Evolutionary conservation across 1,140 invertebrate species (phyloP).

Genomic region (Drosophila melanica): DNA sequence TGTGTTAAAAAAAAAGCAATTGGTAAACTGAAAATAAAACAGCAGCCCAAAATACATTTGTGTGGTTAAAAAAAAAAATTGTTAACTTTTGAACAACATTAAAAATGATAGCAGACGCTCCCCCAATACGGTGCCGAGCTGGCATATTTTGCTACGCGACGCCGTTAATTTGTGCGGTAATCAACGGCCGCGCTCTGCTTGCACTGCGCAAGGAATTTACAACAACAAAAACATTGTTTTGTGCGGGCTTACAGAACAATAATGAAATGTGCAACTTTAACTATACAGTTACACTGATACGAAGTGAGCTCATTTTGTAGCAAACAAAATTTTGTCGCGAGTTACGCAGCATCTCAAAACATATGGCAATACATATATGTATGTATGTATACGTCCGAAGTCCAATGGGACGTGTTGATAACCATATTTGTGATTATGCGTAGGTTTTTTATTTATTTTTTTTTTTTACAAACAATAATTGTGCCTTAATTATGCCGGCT

Average conservation of each 20-base stretch:
- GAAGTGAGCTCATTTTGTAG: conserved; percentile 1
- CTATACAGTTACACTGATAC: conserved; percentile 16
- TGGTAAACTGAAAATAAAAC: conserved; percentile 7
- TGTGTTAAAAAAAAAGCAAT: conserved; percentile 43
- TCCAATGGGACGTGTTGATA: conserved; percentile 52
- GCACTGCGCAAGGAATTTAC: conserved; percentile 69
- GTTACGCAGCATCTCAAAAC: conserved; percentile 47
- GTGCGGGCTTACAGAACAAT: conserved; percentile 32
- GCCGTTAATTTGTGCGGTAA: conserved; percentile 62
- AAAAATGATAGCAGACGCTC: conserved; percentile 77
- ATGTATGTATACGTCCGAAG: conserved; percentile 45
- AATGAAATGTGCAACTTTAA: conserved; percentile 39
- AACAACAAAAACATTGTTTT: conserved; percentile 73
- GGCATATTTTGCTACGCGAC: conserved; percentile 76
- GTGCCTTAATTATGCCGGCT: conserved; percentile 30
- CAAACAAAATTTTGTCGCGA: conserved; percentile 13
- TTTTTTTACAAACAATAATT: conserved; percentile 24
- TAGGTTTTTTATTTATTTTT: conserved; percentile 5
- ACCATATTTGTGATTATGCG: conserved; percentile 49
- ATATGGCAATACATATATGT: conserved; percentile 43
- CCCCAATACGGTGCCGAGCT: conserved; percentile 75
- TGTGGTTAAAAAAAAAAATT: conserved; percentile 40
- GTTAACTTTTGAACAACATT: conserved; percentile 52
- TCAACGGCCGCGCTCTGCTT: conserved; percentile 59
- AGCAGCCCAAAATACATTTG: conserved; percentile 8